Conservation (phyloP, 2,888 invertebrate genomes). For the Epinotia nisella region DNA sequence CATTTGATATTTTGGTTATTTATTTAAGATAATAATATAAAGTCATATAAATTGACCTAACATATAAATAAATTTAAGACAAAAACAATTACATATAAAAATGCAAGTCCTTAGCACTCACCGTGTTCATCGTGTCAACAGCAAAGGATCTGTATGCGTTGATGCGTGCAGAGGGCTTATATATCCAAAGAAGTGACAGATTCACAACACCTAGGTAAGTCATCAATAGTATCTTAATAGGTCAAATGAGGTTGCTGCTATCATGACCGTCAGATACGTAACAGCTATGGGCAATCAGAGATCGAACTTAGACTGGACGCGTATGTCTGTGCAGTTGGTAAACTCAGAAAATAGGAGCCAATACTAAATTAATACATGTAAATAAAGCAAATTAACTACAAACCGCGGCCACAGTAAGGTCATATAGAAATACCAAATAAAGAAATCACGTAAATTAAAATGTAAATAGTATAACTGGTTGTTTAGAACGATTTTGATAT, state of each 20-base stretch:
- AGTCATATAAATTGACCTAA: too few species aligned
- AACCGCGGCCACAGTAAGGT: too few species aligned
- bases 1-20: too few species aligned
- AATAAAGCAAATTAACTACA: too few species aligned
- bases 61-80: background rate
- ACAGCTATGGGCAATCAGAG: background rate
- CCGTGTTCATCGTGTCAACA: conserved; percentile 26
- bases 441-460: too few species aligned
- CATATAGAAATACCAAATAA: too few species aligned
- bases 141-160: conserved; percentile 15
- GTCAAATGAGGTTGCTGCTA: too few species aligned
- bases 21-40: too few species aligned
- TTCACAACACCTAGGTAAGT: conserved; percentile 5
- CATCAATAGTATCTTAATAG: background rate
- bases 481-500: too few species aligned
- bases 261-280: background rate
- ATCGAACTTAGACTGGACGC: background rate
- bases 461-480: too few species aligned
- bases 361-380: too few species aligned
- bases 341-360: background rate
- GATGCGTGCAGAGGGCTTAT: conserved; percentile 8
- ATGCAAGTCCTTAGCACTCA: conserved; percentile 5
- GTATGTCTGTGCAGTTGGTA: background rate
- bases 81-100: too few species aligned
- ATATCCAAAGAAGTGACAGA: conserved; percentile 25